phyloP scores from a whole-genome alignment of 2,797 vertebrate genomes.

The Hapalemur alaotrensis region DNA sequence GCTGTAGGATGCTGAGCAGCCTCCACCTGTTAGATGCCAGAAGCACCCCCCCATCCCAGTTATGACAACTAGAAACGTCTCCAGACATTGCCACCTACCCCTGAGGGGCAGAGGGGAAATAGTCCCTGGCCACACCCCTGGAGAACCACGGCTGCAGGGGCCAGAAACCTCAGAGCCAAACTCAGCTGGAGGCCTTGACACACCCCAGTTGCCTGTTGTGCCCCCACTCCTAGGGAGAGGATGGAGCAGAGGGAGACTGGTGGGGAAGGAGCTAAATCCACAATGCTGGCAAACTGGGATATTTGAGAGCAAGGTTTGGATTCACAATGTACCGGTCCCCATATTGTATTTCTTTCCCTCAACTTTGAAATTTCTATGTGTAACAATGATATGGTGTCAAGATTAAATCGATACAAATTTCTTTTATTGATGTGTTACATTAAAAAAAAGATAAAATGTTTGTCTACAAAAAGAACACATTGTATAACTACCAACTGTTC shows the following conservation, averaged over 20 bases:
- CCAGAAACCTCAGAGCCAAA: background rate
- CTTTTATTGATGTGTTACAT: background rate
- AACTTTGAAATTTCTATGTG: background rate
- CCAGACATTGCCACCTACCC: background rate
- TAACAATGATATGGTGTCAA: background rate
- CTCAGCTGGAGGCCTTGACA: background rate
- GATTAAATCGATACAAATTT: background rate
- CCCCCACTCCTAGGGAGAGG: background rate
- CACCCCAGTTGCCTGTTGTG: too few relatives aligned
- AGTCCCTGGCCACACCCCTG: too few relatives aligned
- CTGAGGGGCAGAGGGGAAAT: background rate
- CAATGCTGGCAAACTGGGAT: too few relatives aligned
- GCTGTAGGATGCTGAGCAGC: background rate
- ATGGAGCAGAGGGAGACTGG: background rate
- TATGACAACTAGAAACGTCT: background rate
- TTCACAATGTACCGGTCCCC: background rate
- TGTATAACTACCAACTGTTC: background rate
- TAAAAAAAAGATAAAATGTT: background rate
- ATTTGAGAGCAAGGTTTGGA: background rate
- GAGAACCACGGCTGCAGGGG: background rate
- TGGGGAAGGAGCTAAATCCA: background rate
- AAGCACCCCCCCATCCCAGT: background rate
- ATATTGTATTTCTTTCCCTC: too few relatives aligned
- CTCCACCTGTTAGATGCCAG: background rate
- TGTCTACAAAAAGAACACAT: background rate